Evolutionary conservation across 2,797 vertebrate species (phyloP).

Genomic region (Typhlichthys subterraneus): DNA sequence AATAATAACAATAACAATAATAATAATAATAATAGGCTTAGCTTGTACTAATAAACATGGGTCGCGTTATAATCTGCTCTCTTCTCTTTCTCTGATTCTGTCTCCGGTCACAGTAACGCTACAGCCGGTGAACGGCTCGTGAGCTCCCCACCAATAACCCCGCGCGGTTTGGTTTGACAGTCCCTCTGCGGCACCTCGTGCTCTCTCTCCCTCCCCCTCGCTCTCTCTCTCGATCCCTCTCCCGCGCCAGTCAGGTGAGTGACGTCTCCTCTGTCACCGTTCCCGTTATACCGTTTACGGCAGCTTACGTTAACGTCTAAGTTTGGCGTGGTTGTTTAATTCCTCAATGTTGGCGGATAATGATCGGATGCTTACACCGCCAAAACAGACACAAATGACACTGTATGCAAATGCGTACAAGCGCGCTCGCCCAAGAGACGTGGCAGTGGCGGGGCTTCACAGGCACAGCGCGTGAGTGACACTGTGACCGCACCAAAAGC

Average conservation of each 20-base stretch:
- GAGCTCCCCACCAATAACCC: slow-evolving; percentile 46
- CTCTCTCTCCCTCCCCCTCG: background rate
- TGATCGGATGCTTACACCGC: background rate
- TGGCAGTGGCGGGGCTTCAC: background rate
- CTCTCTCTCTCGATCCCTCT: background rate
- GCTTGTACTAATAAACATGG: too few relatives aligned
- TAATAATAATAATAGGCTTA: too few relatives aligned
- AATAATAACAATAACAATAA: background rate
- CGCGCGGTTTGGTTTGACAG: slow-evolving; percentile 56
- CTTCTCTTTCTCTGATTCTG: background rate
- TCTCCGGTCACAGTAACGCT: slow-evolving; percentile 11
- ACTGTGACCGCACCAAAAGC: background rate
- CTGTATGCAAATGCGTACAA: background rate
- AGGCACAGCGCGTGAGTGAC: slow-evolving; percentile 6
- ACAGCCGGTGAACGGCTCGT: slow-evolving; percentile 32
- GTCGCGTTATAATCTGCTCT: background rate
- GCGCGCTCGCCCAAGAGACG: background rate
- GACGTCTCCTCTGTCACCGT: background rate
- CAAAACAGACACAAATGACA: background rate
- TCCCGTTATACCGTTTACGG: background rate
- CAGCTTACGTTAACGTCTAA: background rate
- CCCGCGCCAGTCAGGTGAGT: background rate
- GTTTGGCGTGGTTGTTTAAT: background rate
- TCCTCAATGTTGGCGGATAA: background rate
- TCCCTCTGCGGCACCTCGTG: slow-evolving; percentile 61